Evolutionary conservation across 2,113 vertebrate genomes (phyloP), one percentile per base, ranked within the genome.

Genomic region (Odontesthes bonariensis): DNA sequence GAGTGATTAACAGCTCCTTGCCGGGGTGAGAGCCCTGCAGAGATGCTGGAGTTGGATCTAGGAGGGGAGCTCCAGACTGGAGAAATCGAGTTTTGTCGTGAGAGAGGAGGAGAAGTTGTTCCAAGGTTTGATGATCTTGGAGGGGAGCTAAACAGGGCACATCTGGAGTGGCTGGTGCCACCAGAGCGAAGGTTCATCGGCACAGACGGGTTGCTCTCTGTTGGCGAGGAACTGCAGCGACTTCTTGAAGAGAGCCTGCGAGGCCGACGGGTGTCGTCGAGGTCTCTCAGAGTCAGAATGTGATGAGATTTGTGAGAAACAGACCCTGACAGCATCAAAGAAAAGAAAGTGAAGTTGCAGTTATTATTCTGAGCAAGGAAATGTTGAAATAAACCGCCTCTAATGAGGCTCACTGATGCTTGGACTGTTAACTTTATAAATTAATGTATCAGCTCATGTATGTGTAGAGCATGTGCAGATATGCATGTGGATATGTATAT

Each of bases 271-370:
- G 93, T 93, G 57, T 96, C 95, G 55, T 96, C 95, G 8, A 92
- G 92, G 83, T 97, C 96, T 33, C 96, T 94, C 70, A 97, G 84
- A 0, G 95, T 96, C 38, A 96, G 90, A 77, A 97, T 94, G 73
- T 95, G 96, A 82, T 96, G 96, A 0, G 95, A 91, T 81, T 95
- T 93, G 83, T 89, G 66, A 61, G 52, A 73, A 20, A 38, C 55
- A 0, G 69, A 76, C n/a, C 76, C 85, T 88, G 57, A 72, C 19
- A 59, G 51, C 4, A 73, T 64, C 17, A 75, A 65, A 79, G 5
- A 20, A 59, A 0, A 14, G 33, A 53, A 14, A 33, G 32, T 71
- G 40, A 64, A 55, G 13, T 1, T 46, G 35, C 35, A 3, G 35
- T 38, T 10, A 10, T 38, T 10, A 38, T 38, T 38, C 10, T 38